phyloP scores from a whole-genome alignment of 2,888 invertebrate genomes.

The Dysmachus trigonus region DNA sequence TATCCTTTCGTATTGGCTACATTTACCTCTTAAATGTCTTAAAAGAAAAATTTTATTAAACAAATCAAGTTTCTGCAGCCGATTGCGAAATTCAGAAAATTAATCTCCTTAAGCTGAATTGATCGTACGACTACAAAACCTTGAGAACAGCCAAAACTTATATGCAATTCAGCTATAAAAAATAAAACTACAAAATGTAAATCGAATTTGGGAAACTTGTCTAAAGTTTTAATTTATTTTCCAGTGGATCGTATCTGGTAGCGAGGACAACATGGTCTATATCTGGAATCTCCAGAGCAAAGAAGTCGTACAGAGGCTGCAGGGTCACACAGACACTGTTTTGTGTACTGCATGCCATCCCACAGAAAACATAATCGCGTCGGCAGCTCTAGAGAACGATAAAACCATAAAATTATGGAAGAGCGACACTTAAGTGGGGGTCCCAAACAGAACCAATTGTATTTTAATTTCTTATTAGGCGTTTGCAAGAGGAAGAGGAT shows the following conservation, averaged over 20 bases:
- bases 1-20: too few species aligned
- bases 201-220: too few species aligned
- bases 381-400: constrained; percentile 97
- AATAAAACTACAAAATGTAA: too few species aligned
- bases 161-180: too few species aligned
- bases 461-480: neutral
- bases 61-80: too few species aligned
- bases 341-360: constrained; percentile 99
- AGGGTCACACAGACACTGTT: constrained; percentile 96
- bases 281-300: constrained; percentile 99
- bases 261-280: constrained; percentile 98
- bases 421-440: constrained; percentile 81
- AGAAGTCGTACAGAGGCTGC: constrained; percentile 97
- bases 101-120: neutral
- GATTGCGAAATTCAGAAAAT: too few species aligned
- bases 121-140: too few species aligned
- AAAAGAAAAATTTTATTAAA: too few species aligned
- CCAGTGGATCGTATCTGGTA: constrained; percentile 99
- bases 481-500: neutral
- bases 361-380: constrained; percentile 98
- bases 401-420: constrained; percentile 99
- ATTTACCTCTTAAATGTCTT: too few species aligned
- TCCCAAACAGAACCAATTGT: neutral
- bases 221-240: constrained; percentile 52
- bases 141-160: too few species aligned